Conservation (phyloP, 2,888 invertebrate genomes). For the Sminthurinus aureus region DNA sequence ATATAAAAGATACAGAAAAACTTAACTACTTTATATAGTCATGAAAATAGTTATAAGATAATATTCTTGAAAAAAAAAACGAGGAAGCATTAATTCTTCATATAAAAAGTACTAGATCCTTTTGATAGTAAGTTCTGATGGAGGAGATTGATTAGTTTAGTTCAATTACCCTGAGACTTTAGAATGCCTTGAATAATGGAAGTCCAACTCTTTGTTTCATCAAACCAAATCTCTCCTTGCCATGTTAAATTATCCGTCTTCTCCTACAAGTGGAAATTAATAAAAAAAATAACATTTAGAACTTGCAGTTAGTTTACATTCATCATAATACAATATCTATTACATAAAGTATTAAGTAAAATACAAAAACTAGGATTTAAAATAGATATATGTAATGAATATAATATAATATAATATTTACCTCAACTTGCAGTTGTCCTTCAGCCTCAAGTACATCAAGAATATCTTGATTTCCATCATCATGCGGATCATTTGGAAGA, state of each 20-base stretch:
- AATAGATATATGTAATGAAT: background rate
- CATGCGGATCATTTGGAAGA: slow-evolving; percentile 4
- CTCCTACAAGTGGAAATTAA: background rate
- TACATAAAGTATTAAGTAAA: no score
- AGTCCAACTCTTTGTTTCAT: background rate
- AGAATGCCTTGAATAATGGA: background rate
- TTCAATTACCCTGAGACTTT: background rate
- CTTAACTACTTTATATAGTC: background rate
- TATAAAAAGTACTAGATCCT: no score
- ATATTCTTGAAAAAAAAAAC: background rate
- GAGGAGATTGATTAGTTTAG: background rate
- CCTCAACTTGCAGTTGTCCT: slow-evolving; percentile 9
- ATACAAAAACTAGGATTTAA: no score
- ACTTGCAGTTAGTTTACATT: background rate
- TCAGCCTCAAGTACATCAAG: background rate
- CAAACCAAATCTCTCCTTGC: background rate
- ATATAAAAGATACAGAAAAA: background rate
- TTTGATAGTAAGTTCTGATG: background rate
- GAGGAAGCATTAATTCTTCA: background rate
- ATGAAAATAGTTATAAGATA: background rate
- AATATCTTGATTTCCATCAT: background rate
- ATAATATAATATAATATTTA: background rate
- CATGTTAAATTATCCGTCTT: background rate
- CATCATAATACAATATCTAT: no score
- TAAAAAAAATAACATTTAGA: background rate